Evolutionary conservation across 2,888 invertebrate genomes (phyloP).

Genomic region (Dyspetes luteomarginatus): DNA sequence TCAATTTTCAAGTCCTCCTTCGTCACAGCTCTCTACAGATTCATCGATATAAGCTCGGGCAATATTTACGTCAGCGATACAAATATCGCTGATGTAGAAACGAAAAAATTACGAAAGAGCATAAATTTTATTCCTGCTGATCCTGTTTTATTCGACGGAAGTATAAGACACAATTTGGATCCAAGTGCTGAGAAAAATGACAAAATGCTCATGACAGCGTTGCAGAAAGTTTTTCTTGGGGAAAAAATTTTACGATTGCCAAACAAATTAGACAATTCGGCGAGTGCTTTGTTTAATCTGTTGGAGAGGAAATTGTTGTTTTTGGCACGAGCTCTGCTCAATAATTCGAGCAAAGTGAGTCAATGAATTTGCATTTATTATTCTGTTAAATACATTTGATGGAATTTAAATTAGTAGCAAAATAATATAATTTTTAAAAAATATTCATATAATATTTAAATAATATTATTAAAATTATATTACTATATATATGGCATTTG

Average conservation of each 20-base stretch:
- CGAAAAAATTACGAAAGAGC: conserved; percentile 68
- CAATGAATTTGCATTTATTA: not conserved
- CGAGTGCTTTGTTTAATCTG: conserved; percentile 67
- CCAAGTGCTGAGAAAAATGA: conserved; percentile 66
- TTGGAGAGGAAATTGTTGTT: conserved; percentile 71
- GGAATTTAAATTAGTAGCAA: not conserved
- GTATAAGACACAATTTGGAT: conserved; percentile 73
- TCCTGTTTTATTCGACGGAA: conserved; percentile 71
- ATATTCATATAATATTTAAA: no score
- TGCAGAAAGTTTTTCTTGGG: conserved; percentile 73
- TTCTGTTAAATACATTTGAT: not conserved
- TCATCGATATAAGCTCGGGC: conserved; percentile 70
- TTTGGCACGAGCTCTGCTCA: conserved; percentile 71
- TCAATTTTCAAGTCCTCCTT: conserved; percentile 66
- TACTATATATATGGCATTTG: no score
- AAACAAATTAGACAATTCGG: conserved; percentile 71
- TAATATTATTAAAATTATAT: no score
- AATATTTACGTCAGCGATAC: conserved; percentile 70
- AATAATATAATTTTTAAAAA: no score
- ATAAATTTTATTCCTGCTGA: conserved; percentile 71
- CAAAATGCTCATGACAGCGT: conserved; percentile 67
- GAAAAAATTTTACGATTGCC: conserved; percentile 71
- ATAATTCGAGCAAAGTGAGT: conserved; percentile 67
- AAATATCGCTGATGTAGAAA: conserved; percentile 67
- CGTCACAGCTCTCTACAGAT: conserved; percentile 69